These are phyloP conservation scores for Arothron firmamentum DNA, from an alignment of 2,113 vertebrate genomes.

Conservation along the genomic window DNA sequence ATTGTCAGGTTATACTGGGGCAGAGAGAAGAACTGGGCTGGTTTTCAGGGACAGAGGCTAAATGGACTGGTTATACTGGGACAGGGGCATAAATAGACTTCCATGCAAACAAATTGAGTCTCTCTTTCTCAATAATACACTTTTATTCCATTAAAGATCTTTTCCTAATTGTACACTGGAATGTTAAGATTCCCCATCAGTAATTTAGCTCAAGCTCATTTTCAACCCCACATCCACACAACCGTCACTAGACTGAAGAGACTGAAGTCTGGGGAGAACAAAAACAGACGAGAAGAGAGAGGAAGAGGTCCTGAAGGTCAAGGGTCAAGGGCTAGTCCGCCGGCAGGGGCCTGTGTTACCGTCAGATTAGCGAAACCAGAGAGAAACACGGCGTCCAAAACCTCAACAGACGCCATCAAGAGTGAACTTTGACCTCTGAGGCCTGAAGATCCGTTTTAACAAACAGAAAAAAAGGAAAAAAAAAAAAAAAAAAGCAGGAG, in stretches of 20 bases:
- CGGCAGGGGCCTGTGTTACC: neutral
- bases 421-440: too few species aligned
- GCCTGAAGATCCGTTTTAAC: neutral
- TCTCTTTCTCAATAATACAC: constrained; percentile 75
- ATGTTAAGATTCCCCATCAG: constrained; percentile 85
- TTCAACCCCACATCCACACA: constrained; percentile 57
- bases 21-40: too few species aligned
- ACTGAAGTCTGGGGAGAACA: constrained; percentile 67
- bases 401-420: too few species aligned
- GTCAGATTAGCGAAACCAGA: constrained; percentile 24
- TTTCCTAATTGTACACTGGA: constrained; percentile 82
- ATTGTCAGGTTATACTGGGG: too few species aligned
- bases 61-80: too few species aligned
- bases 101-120: constrained; percentile 10
- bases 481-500: neutral
- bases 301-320: too few species aligned
- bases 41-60: too few species aligned
- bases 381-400: constrained; percentile 2
- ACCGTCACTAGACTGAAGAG: constrained; percentile 57
- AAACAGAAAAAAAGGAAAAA: neutral
- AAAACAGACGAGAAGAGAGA: neutral
- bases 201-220: constrained; percentile 71
- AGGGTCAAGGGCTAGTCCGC: neutral
- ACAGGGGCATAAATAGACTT: neutral
- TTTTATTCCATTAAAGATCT: constrained; percentile 89